Evolutionary conservation across 2,113 vertebrate genomes (phyloP).

Genomic region (Eidolon helvum): DNA sequence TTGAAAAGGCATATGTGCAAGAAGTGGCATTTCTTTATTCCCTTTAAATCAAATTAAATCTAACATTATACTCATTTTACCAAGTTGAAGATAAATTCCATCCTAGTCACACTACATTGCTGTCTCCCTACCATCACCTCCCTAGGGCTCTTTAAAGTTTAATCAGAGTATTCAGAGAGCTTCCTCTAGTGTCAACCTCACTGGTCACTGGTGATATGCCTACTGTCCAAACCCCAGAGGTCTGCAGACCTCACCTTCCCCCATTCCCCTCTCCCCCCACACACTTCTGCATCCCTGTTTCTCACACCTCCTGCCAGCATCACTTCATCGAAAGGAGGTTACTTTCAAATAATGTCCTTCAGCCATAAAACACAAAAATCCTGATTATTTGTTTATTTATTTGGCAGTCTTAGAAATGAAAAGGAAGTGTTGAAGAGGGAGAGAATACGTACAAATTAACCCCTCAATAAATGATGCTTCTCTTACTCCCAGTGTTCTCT

Average conservation of each 20-base stretch:
- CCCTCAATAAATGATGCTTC: neutral
- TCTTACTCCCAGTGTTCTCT: neutral
- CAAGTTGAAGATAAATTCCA: neutral
- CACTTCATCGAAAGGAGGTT: neutral
- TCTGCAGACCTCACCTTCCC: neutral
- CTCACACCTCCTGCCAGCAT: rapidly evolving
- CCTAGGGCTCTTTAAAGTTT: neutral
- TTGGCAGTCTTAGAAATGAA: neutral
- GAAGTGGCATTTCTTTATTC: neutral
- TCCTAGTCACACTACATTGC: neutral
- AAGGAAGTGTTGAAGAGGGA: neutral
- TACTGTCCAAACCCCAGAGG: neutral
- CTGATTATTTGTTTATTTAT: neutral
- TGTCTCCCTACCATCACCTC: neutral
- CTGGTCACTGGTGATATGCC: neutral
- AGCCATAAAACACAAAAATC: neutral
- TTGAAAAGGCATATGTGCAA: neutral
- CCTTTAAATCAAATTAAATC: neutral
- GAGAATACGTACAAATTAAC: neutral
- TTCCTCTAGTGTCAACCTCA: neutral
- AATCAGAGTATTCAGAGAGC: neutral
- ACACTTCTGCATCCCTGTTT: neutral
- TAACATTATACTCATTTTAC: neutral
- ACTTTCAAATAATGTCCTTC: neutral
- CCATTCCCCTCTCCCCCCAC: no score